phyloP scores from a whole-genome alignment of 2,797 vertebrate genomes.

The Cynodonichthys magdalenae region DNA sequence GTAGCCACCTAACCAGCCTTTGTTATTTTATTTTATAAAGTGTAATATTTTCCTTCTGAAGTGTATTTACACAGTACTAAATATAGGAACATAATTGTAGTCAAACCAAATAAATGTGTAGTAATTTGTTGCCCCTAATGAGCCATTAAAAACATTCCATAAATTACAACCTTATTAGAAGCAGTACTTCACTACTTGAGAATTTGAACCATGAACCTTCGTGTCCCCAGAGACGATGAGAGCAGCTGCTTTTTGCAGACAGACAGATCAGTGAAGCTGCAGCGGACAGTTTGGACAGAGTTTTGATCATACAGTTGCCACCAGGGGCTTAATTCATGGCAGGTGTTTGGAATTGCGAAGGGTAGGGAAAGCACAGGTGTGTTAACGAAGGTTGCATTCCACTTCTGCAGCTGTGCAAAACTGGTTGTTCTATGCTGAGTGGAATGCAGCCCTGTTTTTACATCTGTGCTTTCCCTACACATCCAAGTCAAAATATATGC shows the following conservation, averaged over 20 bases:
- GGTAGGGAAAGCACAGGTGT: neutral
- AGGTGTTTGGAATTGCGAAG: neutral
- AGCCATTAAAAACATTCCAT: neutral
- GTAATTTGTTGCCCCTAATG: neutral
- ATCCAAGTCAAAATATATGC: neutral
- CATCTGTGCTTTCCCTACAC: neutral
- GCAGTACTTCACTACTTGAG: neutral
- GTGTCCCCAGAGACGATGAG: neutral
- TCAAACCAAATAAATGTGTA: neutral
- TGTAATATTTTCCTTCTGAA: neutral
- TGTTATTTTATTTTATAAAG: neutral
- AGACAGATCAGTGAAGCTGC: neutral
- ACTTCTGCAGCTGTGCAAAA: neutral
- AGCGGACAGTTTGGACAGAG: neutral
- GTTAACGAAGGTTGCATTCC: neutral
- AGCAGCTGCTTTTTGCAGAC: neutral
- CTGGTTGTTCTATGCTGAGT: neutral
- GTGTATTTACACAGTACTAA: neutral
- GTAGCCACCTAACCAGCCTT: neutral
- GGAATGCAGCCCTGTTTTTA: neutral
- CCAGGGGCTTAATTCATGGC: neutral
- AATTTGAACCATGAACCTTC: conserved; percentile 2
- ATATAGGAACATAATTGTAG: neutral
- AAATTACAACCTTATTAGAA: neutral
- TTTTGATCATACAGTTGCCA: neutral